These are phyloP conservation scores for Sebastes vulpes DNA, from an alignment of 2,797 vertebrate species.

Conservation along the genomic window DNA sequence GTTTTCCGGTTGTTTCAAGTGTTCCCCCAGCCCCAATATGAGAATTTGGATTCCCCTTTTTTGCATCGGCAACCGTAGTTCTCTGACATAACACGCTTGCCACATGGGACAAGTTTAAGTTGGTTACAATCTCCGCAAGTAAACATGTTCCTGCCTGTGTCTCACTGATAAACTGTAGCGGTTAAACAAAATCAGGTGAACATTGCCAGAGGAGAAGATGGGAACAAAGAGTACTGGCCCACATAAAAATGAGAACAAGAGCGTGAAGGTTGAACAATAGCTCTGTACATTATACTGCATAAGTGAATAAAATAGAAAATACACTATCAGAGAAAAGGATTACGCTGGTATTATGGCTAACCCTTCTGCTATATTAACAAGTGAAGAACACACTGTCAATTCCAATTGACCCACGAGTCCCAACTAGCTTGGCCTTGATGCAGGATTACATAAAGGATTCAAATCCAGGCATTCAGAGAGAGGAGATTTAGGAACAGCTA, in stretches of 20 bases:
- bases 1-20: neutral
- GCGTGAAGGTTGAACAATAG: neutral
- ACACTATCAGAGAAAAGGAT: constrained; percentile 34
- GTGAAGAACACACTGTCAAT: constrained; percentile 47
- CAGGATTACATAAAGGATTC: constrained; percentile 70
- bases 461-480: constrained; percentile 62
- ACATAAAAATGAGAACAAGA: neutral
- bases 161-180: neutral
- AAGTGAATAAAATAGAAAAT: constrained; percentile 16
- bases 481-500: constrained; percentile 67
- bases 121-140: neutral
- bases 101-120: no score
- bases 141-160: neutral
- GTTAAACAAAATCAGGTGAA: neutral
- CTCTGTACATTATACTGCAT: neutral
- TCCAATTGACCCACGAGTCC: constrained; percentile 45
- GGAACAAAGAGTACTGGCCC: neutral
- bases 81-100: no score
- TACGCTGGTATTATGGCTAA: constrained; percentile 30
- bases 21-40: neutral
- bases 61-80: neutral
- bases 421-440: constrained; percentile 54
- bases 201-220: neutral
- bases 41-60: neutral
- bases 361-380: constrained; percentile 34